phyloP scores from a whole-genome alignment of 2,113 vertebrate genomes.

The Brienomyrus longianalis region DNA sequence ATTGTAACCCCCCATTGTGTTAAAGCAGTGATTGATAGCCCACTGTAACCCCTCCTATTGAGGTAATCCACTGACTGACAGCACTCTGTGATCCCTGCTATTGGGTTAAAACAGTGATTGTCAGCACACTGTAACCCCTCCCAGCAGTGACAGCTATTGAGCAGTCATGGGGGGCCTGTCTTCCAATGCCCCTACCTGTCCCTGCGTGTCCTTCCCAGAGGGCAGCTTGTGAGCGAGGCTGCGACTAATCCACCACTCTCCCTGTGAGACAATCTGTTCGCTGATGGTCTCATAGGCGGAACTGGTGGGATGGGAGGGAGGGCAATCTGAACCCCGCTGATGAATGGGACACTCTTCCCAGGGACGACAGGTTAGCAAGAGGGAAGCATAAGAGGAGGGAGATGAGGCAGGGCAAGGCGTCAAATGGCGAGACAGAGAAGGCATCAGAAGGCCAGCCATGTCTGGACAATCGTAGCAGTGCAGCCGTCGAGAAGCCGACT shows the following conservation, averaged over 20 bases:
- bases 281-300: background rate
- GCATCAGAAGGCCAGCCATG: background rate
- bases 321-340: background rate
- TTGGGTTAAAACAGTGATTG: too few species aligned
- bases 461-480: background rate
- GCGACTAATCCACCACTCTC: constrained; percentile 19
- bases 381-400: background rate
- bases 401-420: background rate
- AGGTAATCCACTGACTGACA: background rate
- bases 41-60: background rate
- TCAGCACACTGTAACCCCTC: background rate
- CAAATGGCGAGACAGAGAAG: background rate
- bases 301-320: background rate
- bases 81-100: background rate
- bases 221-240: constrained; percentile 7
- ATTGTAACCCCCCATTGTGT: background rate
- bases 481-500: background rate
- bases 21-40: background rate
- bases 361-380: background rate
- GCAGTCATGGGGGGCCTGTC: background rate
- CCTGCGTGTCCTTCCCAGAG: background rate
- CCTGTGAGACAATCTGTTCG: constrained; percentile 19
- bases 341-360: background rate
- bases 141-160: background rate
- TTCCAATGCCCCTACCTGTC: background rate